phyloP scores from a whole-genome alignment of 2,888 invertebrate genomes.

The Polylopha cassiicola region DNA sequence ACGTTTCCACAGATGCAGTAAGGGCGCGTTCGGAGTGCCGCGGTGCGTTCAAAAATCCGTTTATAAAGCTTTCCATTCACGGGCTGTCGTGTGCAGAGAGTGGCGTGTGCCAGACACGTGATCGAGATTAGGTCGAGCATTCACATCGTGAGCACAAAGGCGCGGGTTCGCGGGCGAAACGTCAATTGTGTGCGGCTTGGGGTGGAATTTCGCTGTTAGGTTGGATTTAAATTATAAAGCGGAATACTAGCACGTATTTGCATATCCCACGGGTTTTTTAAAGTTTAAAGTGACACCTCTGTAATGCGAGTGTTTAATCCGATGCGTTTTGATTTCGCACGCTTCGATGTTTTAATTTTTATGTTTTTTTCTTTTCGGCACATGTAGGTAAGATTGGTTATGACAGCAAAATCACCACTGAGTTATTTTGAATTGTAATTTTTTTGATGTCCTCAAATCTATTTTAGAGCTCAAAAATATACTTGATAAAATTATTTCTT shows the following conservation, averaged over 20 bases:
- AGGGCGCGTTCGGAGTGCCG: conserved; percentile 34
- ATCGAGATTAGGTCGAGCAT: conserved; percentile 66
- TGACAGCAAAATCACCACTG: too few species aligned
- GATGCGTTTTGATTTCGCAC: conserved; percentile 11
- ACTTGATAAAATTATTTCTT: too few species aligned
- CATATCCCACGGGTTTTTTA: conserved; percentile 66
- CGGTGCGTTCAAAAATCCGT: conserved; percentile 30
- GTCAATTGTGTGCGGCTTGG: conserved; percentile 67
- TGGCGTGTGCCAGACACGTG: conserved; percentile 68
- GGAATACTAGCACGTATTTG: conserved; percentile 65
- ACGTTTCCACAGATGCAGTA: conserved; percentile 34
- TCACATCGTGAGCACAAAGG: conserved; percentile 70
- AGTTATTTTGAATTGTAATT: too few species aligned
- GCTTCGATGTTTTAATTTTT: too few species aligned
- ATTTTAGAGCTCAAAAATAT: too few species aligned
- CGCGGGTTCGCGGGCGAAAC: conserved; percentile 58
- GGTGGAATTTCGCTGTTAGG: conserved; percentile 69
- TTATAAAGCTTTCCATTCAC: conserved; percentile 43
- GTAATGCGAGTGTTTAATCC: conserved; percentile 19
- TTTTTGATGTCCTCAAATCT: too few species aligned
- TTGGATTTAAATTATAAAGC: conserved; percentile 73
- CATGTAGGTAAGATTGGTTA: too few species aligned
- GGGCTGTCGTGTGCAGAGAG: conserved; percentile 66
- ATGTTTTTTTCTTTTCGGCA: too few species aligned
- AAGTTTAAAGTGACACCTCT: conserved; percentile 28